Evolutionary conservation across 2,797 vertebrate species (phyloP).

Genomic region (Toxotes lorentzi): DNA sequence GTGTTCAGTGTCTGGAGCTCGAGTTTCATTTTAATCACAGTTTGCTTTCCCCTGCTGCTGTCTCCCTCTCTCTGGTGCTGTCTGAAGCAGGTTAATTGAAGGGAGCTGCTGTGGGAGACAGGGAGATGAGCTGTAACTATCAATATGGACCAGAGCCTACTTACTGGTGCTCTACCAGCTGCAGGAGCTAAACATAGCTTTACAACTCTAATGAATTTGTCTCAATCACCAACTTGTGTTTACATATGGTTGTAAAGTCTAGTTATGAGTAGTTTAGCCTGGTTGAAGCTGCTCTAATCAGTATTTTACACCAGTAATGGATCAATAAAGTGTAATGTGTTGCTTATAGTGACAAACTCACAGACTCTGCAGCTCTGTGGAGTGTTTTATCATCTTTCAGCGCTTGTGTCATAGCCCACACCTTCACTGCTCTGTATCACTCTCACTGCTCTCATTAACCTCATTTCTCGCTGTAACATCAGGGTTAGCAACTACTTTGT

Average conservation of each 20-base stretch:
- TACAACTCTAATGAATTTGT: slow-evolving; percentile 52
- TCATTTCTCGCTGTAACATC: background rate
- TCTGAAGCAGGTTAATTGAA: slow-evolving; percentile 78
- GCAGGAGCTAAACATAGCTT: slow-evolving; percentile 51
- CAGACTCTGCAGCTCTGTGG: background rate
- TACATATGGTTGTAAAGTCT: background rate
- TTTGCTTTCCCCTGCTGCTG: slow-evolving; percentile 49
- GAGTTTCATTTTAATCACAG: slow-evolving; percentile 62
- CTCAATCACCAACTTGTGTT: slow-evolving; percentile 19
- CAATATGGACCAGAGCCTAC: slow-evolving; percentile 51
- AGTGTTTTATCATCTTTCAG: background rate
- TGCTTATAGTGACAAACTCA: background rate
- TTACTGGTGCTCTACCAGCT: slow-evolving; percentile 40
- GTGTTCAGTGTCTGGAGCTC: slow-evolving; percentile 33
- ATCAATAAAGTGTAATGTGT: background rate
- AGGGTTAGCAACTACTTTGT: background rate
- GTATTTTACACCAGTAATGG: background rate
- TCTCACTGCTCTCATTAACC: background rate
- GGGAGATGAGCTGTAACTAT: slow-evolving; percentile 67
- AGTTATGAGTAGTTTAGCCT: background rate
- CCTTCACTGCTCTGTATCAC: background rate
- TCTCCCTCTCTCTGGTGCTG: slow-evolving; percentile 32
- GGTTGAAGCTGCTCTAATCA: background rate
- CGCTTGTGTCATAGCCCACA: background rate
- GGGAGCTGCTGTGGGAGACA: slow-evolving; percentile 52